Evolutionary conservation across 2,113 vertebrate species (phyloP), one percentile per base, ranked within the genome.

Genomic region (Python bivittatus): DNA sequence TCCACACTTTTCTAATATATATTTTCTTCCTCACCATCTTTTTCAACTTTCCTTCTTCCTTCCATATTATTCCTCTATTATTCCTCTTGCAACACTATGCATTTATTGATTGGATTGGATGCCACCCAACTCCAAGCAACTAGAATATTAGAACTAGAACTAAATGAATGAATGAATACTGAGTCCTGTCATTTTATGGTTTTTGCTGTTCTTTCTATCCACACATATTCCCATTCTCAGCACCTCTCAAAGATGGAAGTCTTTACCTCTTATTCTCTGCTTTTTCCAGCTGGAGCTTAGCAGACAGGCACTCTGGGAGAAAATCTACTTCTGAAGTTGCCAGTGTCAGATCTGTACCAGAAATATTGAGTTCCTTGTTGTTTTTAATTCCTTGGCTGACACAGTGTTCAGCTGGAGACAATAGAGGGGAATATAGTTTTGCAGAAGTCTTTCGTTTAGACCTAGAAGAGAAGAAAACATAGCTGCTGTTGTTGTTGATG

Each of bases 201-300:
- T 44, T 42, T 8, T 29, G 1, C 72, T 84, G 12, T 8, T 60
- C 27, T 9, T 54, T 25, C 25, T 91, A 42, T 6, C 38, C 54
- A 25, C 54, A 27, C 57, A 64, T 60, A 87, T 23, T 11, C 56
- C 64, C 52, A 53, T 22, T 23, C 44, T 53, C 27, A 33, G 23
- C 20, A 56, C 2, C 10, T 48, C 0, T 44, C 29, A 58, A 68
- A 10, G 57, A 42, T 4, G 27, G 52, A 57, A 84, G 11, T 8
- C 61, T 22, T 89, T 92, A 97, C 96, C 96, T 98, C 92, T 95
- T 96, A 95, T 94, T 98, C 90, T 98, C 97, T 33, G 95, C 96
- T 17, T 96, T 98, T 95, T 99, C 98, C 52, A 97, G 90, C 44
- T 98, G 94, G 53, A 99, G 93, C 27, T 96, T 95, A 86, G 94